Evolutionary conservation across 2,797 vertebrate genomes (phyloP).

Genomic region (Halcyon smyrnensis): DNA sequence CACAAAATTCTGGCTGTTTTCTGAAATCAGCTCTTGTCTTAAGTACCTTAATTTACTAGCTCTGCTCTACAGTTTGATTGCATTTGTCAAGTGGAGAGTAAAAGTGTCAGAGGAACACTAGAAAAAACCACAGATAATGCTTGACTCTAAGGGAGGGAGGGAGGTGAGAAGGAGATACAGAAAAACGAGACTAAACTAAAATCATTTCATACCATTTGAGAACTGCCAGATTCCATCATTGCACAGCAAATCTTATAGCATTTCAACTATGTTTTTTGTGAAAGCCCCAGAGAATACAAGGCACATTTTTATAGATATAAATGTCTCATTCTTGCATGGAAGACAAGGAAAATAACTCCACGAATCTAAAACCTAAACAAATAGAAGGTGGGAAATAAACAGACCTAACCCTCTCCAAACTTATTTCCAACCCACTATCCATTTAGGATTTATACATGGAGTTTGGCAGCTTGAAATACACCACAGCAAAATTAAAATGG

Average conservation of each 20-base stretch:
- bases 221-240: slow-evolving; percentile 24
- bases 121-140: background rate
- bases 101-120: background rate
- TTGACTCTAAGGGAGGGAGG: background rate
- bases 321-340: background rate
- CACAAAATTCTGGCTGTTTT: background rate
- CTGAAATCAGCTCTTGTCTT: background rate
- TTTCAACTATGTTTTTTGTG: background rate
- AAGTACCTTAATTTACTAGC: slow-evolving; percentile 5
- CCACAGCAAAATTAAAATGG: background rate
- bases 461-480: background rate
- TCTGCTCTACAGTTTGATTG: slow-evolving; percentile 4
- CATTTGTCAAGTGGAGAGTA: background rate
- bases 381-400: background rate
- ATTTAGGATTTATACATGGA: background rate
- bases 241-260: background rate
- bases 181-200: slow-evolving; percentile 8
- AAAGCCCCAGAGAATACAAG: background rate
- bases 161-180: background rate
- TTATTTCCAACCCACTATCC: background rate
- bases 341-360: background rate
- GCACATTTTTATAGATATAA: background rate
- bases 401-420: background rate
- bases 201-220: background rate
- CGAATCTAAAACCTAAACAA: background rate